phyloP scores from a whole-genome alignment of 2,113 vertebrate genomes.

The Pitta sordida region DNA sequence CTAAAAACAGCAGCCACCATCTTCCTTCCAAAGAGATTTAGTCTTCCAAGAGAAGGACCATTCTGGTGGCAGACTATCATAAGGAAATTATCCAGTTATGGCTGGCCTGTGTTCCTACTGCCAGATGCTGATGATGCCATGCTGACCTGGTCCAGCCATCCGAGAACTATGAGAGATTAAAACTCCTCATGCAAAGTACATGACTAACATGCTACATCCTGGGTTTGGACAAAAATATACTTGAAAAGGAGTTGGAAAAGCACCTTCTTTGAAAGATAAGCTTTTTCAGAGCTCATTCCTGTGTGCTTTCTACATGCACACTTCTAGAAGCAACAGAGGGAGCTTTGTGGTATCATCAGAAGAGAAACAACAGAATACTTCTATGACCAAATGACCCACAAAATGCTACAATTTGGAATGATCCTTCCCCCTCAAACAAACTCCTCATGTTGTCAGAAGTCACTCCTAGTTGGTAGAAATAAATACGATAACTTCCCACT shows the following conservation, averaged over 20 bases:
- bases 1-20: background rate
- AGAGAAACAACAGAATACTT: background rate
- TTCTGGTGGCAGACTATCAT: background rate
- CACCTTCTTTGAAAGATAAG: background rate
- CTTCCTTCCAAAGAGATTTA: background rate
- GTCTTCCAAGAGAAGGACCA: background rate
- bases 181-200: background rate
- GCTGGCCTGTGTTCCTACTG: background rate
- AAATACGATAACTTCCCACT: background rate
- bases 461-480: background rate
- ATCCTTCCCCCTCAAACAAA: background rate
- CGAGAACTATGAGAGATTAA: background rate
- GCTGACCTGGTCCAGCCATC: background rate
- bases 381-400: background rate
- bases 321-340: background rate
- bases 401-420: background rate
- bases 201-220: background rate
- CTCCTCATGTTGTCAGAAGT: background rate
- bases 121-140: rapidly evolving
- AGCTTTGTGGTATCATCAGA: background rate
- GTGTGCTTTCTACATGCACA: background rate
- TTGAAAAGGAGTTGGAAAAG: background rate
- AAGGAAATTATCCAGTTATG: background rate
- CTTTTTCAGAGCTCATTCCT: background rate
- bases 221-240: background rate